Conservation (phyloP, 2,797 vertebrate genomes). For the Gobionotothen gibberifrons region DNA sequence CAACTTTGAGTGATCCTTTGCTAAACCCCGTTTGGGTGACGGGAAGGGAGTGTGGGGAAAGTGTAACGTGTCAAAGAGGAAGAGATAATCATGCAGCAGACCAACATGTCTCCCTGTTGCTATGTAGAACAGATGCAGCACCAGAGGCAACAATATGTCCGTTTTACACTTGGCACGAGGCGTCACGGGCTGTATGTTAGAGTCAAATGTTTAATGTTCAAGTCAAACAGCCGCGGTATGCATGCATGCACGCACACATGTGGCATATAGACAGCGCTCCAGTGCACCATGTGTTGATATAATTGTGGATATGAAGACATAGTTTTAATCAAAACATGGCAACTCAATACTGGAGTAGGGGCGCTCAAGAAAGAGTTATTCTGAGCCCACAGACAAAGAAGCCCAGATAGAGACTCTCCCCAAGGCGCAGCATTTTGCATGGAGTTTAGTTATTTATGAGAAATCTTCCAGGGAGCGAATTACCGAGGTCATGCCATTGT, state of each 20-base stretch:
- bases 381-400: conserved; percentile 58
- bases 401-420: conserved; percentile 61
- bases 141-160: conserved; percentile 77
- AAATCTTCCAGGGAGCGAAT: conserved; percentile 71
- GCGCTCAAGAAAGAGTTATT: conserved; percentile 63
- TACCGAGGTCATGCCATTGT: conserved; percentile 76
- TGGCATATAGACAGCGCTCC: neutral
- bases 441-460: conserved; percentile 80
- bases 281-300: neutral
- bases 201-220: conserved; percentile 34
- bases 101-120: conserved; percentile 72
- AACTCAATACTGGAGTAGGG: conserved; percentile 47
- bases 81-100: conserved; percentile 39
- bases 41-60: neutral
- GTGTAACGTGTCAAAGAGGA: conserved; percentile 15
- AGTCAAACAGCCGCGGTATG: conserved; percentile 33
- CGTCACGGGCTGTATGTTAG: conserved; percentile 30
- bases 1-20: conserved; percentile 34
- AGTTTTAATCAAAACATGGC: conserved; percentile 44
- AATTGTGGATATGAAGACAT: conserved; percentile 16
- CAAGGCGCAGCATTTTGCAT: conserved; percentile 69
- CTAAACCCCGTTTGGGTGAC: conserved; percentile 20
- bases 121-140: conserved; percentile 80
- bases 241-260: conserved; percentile 23
- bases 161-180: conserved; percentile 54